Evolutionary conservation across 2,113 vertebrate species (phyloP).

Genomic region (Heteronetta atricapilla): DNA sequence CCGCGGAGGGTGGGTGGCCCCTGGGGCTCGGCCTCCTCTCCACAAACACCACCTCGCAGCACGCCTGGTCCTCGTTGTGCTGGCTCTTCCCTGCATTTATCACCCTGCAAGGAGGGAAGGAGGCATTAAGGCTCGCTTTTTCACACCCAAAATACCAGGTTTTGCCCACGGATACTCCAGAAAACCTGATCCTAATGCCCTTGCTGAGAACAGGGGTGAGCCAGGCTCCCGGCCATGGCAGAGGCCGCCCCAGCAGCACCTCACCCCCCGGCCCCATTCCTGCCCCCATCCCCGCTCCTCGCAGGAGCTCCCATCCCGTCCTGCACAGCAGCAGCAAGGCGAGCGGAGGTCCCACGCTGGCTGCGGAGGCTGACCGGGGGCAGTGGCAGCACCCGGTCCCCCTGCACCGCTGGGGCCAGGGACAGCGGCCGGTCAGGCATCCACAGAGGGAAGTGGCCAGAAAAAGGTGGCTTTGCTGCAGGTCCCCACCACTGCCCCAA

Average conservation of each 20-base stretch:
- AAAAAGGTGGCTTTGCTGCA: not conserved
- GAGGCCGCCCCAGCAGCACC: accelerated
- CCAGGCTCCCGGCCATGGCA: not conserved
- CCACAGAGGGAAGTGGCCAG: not conserved
- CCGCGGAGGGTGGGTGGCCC: not conserved
- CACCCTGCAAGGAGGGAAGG: slow-evolving; percentile 80
- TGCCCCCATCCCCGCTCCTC: not conserved
- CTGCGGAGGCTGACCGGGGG: not conserved
- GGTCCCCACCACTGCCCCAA: not conserved
- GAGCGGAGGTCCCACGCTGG: not conserved
- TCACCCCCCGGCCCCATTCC: accelerated
- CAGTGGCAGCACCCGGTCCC: not conserved
- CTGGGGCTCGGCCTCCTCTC: slow-evolving; percentile 70
- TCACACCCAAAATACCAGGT: no score
- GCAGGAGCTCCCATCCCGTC: not conserved
- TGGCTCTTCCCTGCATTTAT: slow-evolving; percentile 98
- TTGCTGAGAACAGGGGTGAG: not conserved
- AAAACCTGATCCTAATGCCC: not conserved
- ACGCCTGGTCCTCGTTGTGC: slow-evolving; percentile 97
- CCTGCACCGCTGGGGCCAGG: no score
- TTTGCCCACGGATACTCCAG: not conserved
- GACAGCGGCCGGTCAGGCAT: accelerated
- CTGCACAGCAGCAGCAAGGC: not conserved
- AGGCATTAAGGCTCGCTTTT: not conserved
- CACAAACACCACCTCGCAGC: slow-evolving; percentile 90